These are phyloP conservation scores for Pseudorectes ferrugineus DNA, from an alignment of 2,113 vertebrate genomes.

Conservation along the genomic window DNA sequence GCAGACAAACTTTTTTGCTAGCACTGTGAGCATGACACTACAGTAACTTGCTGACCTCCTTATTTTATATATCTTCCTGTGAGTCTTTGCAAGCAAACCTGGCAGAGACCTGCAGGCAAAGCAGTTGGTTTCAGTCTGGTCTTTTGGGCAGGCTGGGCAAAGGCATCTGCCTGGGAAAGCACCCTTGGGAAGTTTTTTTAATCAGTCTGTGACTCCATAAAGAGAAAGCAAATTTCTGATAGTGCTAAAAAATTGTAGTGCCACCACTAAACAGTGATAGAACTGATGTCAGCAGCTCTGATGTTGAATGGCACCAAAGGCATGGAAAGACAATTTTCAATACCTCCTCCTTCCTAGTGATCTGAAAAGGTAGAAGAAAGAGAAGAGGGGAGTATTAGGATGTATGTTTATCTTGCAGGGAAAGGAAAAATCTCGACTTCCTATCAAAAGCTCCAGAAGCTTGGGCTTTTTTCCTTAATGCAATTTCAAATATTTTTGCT, in stretches of 20 bases:
- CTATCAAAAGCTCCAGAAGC: constrained; percentile 49
- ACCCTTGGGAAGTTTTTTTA: background rate
- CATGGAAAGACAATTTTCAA: background rate
- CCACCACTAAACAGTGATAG: background rate
- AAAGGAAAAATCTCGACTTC: background rate
- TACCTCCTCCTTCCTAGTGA: background rate
- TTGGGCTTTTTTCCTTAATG: constrained; percentile 52
- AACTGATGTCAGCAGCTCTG: background rate
- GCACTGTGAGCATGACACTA: background rate
- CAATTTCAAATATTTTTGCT: constrained; percentile 71
- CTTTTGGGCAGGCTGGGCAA: background rate
- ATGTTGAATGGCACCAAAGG: background rate
- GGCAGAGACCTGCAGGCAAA: background rate
- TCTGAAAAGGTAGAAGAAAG: constrained; percentile 30
- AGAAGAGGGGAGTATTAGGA: constrained; percentile 19
- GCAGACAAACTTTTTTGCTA: background rate
- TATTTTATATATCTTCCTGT: background rate
- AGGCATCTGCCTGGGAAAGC: background rate
- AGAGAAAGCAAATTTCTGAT: background rate
- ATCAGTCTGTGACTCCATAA: background rate
- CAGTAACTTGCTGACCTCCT: background rate
- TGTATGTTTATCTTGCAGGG: background rate
- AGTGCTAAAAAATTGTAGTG: background rate
- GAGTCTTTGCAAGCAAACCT: background rate
- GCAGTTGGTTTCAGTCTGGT: background rate